Evolutionary conservation across 2,797 vertebrate species (phyloP), one percentile per base, ranked within the genome.

Genomic region (Alcedo atthis): DNA sequence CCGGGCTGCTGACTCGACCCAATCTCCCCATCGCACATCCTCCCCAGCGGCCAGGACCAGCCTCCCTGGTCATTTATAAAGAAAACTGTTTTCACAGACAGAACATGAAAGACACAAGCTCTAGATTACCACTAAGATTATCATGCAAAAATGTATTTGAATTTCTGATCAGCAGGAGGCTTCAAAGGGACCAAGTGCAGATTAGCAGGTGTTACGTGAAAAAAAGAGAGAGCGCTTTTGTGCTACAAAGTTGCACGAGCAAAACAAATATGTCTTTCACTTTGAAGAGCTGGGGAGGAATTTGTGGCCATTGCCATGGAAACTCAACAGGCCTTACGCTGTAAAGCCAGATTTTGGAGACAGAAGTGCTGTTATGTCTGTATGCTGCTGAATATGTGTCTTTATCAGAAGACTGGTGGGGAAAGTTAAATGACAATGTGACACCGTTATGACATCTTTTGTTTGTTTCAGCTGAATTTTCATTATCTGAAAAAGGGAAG

Each of bases 211-310:
- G 98, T 98, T 98, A 98, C 95, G 97, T 97, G 98, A 97, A 98
- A 98, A 91, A 89, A 78, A 82, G 37, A 94, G 95, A 94, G 93
- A 97, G 97, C 81, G 97, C 97, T 98, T 98, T 98, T 98, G 98
- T 98, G 97, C 95, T 97, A 98, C 97, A 96, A 98, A 98, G 98
- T 98, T 98, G 98, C 98, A 78, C 94, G 97, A 98, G 98, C 97
- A 98, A 99, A 99, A 99, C 98, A 99, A 99, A 99, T 98, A 99
- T 98, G 98, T 98, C 98, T 98, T 97, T 97, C 97, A 98, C 98
- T 98, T 98, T 98, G 98, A 98, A 98, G 98, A 95, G 97, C 97
- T 98, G 97, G 97, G 97, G 97, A 97, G 98, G 97, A 98, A 98
- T 98, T 98, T 98, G 98, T 98, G 97, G 96, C 97, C 96, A 97